Evolutionary conservation across 1,140 invertebrate species (phyloP).

Genomic region (Cotesia vestalis): DNA sequence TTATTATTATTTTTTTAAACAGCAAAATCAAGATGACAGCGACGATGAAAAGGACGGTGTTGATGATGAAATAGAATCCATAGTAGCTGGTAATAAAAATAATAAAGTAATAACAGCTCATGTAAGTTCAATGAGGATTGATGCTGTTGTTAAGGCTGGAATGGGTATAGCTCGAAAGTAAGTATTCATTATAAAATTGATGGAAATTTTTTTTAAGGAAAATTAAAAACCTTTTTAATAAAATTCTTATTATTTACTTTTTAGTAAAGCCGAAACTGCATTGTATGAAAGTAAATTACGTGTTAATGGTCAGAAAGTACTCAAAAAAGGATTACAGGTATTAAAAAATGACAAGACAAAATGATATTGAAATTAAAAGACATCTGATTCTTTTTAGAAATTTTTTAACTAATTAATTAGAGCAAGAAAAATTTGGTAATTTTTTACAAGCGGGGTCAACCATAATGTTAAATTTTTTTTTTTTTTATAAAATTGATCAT

Average conservation of each 20-base stretch:
- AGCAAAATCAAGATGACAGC: neutral
- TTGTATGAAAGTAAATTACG: conserved; percentile 76
- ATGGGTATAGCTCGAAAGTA: conserved; percentile 74
- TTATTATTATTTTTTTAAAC: neutral
- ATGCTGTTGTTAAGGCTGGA: conserved; percentile 72
- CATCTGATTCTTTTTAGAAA: no score
- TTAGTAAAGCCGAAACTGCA: conserved; percentile 72
- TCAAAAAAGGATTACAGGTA: conserved; percentile 72
- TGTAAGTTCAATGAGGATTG: conserved; percentile 72
- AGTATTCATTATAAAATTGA: conserved; percentile 24
- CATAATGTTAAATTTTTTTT: no score
- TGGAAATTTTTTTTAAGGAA: no score
- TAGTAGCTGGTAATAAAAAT: conserved; percentile 21
- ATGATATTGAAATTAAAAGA: neutral
- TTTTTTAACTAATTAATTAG: no score
- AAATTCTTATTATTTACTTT: conserved; percentile 39
- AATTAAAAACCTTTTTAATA: neutral
- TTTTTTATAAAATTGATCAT: no score
- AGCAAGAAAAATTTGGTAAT: no score
- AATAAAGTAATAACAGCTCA: conserved; percentile 69
- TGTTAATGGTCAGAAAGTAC: conserved; percentile 72
- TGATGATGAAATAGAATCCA: neutral
- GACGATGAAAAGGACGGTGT: conserved; percentile 27
- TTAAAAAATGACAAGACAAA: conserved; percentile 40
- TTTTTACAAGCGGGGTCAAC: no score